phyloP scores from a whole-genome alignment of 2,113 vertebrate genomes.

The Melanocharis versteri region DNA sequence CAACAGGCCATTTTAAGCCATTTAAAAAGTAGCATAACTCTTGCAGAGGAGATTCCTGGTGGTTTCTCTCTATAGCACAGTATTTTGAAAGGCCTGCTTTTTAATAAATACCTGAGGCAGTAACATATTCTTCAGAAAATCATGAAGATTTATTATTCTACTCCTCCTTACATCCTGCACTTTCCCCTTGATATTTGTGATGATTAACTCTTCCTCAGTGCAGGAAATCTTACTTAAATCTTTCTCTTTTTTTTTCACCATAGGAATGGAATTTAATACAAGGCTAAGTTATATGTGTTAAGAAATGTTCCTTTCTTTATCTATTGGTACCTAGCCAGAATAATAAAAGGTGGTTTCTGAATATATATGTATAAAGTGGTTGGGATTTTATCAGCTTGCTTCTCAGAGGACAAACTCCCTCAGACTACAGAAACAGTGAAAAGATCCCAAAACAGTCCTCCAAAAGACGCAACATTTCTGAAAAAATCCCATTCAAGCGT shows the following conservation, averaged over 20 bases:
- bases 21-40: not conserved
- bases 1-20: not conserved
- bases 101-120: not conserved
- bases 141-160: not conserved
- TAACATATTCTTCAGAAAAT: not conserved
- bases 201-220: not conserved
- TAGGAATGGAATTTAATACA: not conserved
- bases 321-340: not conserved
- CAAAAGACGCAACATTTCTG: not conserved
- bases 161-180: not conserved
- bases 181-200: not conserved
- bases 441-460: not conserved
- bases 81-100: not conserved
- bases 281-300: not conserved
- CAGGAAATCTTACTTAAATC: not conserved
- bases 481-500: rapidly evolving
- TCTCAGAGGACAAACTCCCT: not conserved
- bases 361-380: not conserved
- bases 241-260: not conserved
- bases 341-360: not conserved
- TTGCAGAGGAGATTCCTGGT: not conserved
- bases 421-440: not conserved
- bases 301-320: not conserved
- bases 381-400: not conserved
- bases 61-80: not conserved